Base-by-base conservation (phyloP, 1,140 invertebrate species). In the Ips typographus region DNA sequence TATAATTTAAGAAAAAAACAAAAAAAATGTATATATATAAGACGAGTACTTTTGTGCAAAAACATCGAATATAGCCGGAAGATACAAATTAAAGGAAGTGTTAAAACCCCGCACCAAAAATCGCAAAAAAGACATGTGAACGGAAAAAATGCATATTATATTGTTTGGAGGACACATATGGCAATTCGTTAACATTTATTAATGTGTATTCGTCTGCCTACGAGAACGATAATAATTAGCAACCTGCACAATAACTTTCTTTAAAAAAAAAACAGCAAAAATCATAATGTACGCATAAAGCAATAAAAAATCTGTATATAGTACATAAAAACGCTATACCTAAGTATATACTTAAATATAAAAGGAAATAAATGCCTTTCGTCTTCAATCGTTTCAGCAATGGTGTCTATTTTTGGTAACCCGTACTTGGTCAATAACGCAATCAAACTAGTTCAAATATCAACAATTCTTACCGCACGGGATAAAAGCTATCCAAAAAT, bases 1-100 rank as follows among this genome's bases (percentile, higher is more conserved):
- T 73, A 75, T 72, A 22, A 73, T 56, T 72, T 75, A 72, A 73
- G 71, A 72, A 77, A 72, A 75, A 70, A 42, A 71, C 22, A 71
- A 71, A 65, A 44, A 49, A 39, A 36, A n/a, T n/a, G n/a, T 65
- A n/a, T 71, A 74, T 73, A 77, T 73, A 71, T 75, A 74, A 75
- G 74, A 75, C 69, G 71, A 73, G 66, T 75, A 73, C 55, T 59
- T 71, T 77, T 77, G 74, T 75, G 74, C 74, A 75, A 71, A 70
- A 66, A 59, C 8, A 55, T 22, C 67, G 69, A 72, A 67, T 68
- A 65, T 53, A 65, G 51, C 49, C 36, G 64, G 57, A 65, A 58
- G 49, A 69, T 68, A 72, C 63, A 68, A 70, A 66, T 55, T 44
- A 70, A 73, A 63, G 62, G 58, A 51, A 60, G 70, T 75, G 74